Conservation (phyloP, 92 coral and sea anemone species). For the Ricordea florida region DNA sequence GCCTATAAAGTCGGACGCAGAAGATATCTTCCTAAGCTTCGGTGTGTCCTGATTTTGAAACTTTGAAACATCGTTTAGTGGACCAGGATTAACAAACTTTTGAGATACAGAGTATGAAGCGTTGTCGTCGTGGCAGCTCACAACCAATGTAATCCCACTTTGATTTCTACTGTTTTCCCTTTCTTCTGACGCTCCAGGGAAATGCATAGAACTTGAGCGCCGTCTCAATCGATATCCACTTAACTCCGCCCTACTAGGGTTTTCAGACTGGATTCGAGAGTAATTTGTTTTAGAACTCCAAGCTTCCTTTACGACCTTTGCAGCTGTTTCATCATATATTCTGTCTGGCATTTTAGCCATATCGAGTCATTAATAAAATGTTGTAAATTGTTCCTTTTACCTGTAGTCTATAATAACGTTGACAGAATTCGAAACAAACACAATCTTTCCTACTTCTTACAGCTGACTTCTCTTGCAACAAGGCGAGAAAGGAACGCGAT, state of each 20-base stretch:
- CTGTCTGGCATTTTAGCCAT: conserved; percentile 12
- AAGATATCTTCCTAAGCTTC: background rate
- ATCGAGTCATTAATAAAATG: background rate
- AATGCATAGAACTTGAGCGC: no score
- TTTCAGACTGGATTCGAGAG: conserved; percentile 7
- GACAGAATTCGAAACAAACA: no score
- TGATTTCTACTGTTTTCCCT: background rate
- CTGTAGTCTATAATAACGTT: no score
- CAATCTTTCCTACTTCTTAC: no score
- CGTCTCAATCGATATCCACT: no score
- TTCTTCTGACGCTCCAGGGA: background rate
- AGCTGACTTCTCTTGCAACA: no score
- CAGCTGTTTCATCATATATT: background rate
- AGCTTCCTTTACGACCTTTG: background rate
- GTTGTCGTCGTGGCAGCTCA: background rate
- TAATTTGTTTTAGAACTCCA: background rate
- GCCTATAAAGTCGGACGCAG: background rate
- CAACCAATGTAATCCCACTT: background rate
- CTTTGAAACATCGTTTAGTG: background rate
- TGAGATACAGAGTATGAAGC: background rate
- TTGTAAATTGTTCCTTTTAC: no score
- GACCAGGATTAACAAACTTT: background rate
- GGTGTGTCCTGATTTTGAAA: background rate
- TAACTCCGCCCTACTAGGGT: no score
- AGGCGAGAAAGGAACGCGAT: no score